Evolutionary conservation across 2,888 invertebrate species (phyloP), one percentile per base, ranked within the genome.

Genomic region (Mythimna ferrago): DNA sequence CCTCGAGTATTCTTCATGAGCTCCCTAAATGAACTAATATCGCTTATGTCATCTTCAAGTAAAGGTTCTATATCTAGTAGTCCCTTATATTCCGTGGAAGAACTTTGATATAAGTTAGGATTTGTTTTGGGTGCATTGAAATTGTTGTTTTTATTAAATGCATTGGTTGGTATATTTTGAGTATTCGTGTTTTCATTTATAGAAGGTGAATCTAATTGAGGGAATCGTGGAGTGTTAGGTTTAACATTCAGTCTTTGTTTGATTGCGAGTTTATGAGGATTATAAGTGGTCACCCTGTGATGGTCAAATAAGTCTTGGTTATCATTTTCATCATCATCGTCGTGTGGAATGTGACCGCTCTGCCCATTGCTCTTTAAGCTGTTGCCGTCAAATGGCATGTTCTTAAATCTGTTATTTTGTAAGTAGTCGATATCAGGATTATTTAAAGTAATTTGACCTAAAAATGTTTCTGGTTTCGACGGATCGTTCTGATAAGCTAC

Each of bases 361-460:
- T 95, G 94, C 7, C 94, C 93, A 75, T 95, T 94, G 82, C 91
- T 95, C 87, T 96, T 96, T 64, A 96, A 89, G 76, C 96, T 96
- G 75, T 96, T 96, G n/a, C 93, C 92, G 87, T 96, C 96, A 83
- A 96, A 96, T 58, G 94, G 95, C 82, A 95, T 91, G 83, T 93
- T 95, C 87, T 95, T 95, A 85, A 95, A 96, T 83, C 95, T 92
- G 80, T 85, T 95, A 74, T 95, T 94, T 89, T 95, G 94, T 78
- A 95, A 89, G 81, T 94, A 95, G 80, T 96, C 95, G 74, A 96
- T 95, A 86, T 96, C 97, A 21, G 97, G 97, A 90, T 97, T 97
- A 86, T 97, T 97, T 73, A 97, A 93, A 26, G 97, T 97, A 62
- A 97, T 97, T 93, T 97, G 97, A 11, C 97, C 97, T 73, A 97